Base-by-base conservation (phyloP, 2,888 invertebrate species). In the Incurvaria masculella region DNA sequence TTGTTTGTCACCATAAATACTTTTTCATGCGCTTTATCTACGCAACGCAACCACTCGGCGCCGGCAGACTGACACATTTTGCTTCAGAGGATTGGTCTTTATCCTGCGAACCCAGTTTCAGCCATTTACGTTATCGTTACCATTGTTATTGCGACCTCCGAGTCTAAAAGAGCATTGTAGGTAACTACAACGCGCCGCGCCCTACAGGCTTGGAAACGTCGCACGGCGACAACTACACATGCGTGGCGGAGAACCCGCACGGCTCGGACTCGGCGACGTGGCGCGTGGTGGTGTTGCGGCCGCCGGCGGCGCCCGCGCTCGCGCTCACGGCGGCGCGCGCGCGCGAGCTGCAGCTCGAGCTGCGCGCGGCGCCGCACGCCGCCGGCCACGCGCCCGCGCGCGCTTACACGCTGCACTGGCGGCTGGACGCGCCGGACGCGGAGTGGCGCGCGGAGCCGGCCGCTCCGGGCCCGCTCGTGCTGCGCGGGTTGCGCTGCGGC, bases 251-350 rank as follows among this genome's bases (percentile, higher is more conserved):
- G 60, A 94, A 94, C 68, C 81, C 88, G 41, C 89, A 90, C 60
- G 94, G 94, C 1, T 87, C 87, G 43, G 94, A 94, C 66, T 87
- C 89, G 44, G 87, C 91, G 45, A 86, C 87, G 17, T 92, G 92
- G 76, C 82, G 86, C 20, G 79, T 94, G 40, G 81, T 87, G 52
- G 90, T 94, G 0, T 81, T 91, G 57, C 82, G 88, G 58, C 85
- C 88, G 14, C 91, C 91, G 0, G 72, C 79, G 16, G 81, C 88
- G 8, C 91, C 91, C 16, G 79, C 76, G 44, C 69, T 91, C 52
- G 84, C 85, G 46, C 73, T 89, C 2, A 43, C 75, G 6, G 74
- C 75, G 52, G 75, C 78, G 0, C 61, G 74, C 17, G 62, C 75
- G 1, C 62, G 73, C 23, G 75, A 76, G 53, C 54, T 76, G n/a